These are phyloP conservation scores for Corythaeola cristata DNA, from an alignment of 2,113 vertebrate species.

Conservation along the genomic window DNA sequence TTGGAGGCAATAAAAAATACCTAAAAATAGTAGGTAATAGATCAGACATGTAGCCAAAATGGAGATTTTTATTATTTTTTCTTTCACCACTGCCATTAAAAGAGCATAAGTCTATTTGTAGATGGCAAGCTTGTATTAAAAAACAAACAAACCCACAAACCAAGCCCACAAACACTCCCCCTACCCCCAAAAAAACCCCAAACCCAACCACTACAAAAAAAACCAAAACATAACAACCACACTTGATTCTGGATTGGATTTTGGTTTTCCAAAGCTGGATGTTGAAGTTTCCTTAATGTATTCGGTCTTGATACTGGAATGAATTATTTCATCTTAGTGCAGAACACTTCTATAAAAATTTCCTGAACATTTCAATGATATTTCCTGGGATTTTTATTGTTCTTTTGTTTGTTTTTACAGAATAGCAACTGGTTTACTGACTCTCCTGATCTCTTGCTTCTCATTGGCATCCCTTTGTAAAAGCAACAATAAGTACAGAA, in stretches of 20 bases:
- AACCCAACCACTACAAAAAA: neutral
- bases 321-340: neutral
- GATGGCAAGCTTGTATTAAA: neutral
- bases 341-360: neutral
- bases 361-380: neutral
- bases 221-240: no score
- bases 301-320: neutral
- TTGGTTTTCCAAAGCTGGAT: neutral
- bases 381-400: neutral
- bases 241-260: neutral
- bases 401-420: conserved; percentile 71
- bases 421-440: conserved; percentile 78
- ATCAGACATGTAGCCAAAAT: neutral
- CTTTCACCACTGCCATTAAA: neutral
- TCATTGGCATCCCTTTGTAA: conserved; percentile 70
- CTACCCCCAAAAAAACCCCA: neutral
- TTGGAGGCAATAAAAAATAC: neutral
- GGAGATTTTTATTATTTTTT: neutral
- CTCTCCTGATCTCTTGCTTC: conserved; percentile 78
- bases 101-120: neutral
- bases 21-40: neutral
- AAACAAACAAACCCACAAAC: neutral
- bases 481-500: conserved; percentile 57
- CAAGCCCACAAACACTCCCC: neutral
- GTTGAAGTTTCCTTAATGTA: neutral